A percentile compares a stretch with the other conserved stretches of the same genome.
Evolutionary conservation across 2,113 vertebrate species (phyloP).

Genomic region (Apus apus): DNA sequence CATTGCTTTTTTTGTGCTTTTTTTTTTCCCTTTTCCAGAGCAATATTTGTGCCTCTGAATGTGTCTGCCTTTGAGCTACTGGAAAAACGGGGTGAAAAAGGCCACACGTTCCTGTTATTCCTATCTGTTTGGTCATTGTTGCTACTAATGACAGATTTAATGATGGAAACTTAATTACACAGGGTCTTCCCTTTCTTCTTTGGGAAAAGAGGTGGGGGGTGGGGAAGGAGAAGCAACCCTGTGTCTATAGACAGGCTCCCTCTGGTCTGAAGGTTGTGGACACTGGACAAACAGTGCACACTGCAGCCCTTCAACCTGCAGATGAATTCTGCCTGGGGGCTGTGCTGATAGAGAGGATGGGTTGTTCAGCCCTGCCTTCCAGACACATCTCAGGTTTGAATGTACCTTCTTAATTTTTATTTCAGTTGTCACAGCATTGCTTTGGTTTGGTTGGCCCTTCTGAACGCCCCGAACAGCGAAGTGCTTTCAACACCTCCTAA

Average conservation of each 20-base stretch:
- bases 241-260: background rate
- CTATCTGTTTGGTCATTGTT: background rate
- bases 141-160: background rate
- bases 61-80: background rate
- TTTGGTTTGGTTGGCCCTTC: background rate
- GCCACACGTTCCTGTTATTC: background rate
- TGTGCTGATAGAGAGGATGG: background rate
- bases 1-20: background rate
- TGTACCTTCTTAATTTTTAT: background rate
- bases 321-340: background rate
- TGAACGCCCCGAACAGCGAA: background rate
- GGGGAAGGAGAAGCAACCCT: background rate
- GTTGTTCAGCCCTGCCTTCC: background rate
- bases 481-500: accelerated
- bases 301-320: background rate
- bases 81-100: background rate
- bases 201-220: background rate
- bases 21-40: background rate
- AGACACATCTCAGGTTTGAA: background rate
- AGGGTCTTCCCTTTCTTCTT: background rate
- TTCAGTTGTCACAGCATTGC: background rate
- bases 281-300: accelerated
- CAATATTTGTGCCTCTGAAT: background rate
- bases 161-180: background rate
- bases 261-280: background rate